Evolutionary conservation across 2,113 vertebrate species (phyloP).

Genomic region (Eira barbara): DNA sequence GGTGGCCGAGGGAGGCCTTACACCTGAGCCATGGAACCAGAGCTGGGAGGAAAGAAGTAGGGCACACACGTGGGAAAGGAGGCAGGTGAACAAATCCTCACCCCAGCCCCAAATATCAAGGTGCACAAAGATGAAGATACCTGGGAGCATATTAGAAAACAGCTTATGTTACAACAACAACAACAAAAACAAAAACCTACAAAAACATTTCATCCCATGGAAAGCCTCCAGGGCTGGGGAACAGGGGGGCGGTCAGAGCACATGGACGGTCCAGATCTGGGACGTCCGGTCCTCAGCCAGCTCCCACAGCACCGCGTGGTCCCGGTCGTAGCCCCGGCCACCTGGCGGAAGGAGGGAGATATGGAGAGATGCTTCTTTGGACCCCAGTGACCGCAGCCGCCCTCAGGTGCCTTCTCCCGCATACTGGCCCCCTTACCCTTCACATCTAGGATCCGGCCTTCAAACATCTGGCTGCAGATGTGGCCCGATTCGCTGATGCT

Average conservation of each 20-base stretch:
- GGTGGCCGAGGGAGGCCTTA: neutral
- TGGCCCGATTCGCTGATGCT: constrained; percentile 83
- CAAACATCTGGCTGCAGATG: constrained; percentile 89
- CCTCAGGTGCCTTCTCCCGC: neutral
- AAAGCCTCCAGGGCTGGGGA: neutral
- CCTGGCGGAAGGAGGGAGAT: constrained; percentile 79
- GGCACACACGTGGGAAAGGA: no score
- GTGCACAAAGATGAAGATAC: neutral
- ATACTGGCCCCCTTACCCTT: constrained; percentile 86
- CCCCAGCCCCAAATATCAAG: neutral
- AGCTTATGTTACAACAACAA: constrained; percentile 56
- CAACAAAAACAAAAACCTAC: neutral
- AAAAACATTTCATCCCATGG: constrained; percentile 27
- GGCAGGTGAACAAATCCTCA: neutral
- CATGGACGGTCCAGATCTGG: constrained; percentile 90
- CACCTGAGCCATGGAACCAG: neutral
- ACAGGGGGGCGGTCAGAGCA: constrained; percentile 75
- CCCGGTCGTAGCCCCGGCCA: constrained; percentile 89
- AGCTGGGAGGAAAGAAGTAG: neutral
- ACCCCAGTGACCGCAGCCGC: neutral
- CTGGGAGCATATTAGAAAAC: constrained; percentile 50
- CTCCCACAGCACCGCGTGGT: constrained; percentile 90
- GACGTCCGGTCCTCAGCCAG: constrained; percentile 82
- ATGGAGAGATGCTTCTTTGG: neutral
- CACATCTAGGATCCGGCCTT: constrained; percentile 90